These are phyloP conservation scores for Physella acuta DNA, from an alignment of 1,140 invertebrate species.

Conservation along the genomic window DNA sequence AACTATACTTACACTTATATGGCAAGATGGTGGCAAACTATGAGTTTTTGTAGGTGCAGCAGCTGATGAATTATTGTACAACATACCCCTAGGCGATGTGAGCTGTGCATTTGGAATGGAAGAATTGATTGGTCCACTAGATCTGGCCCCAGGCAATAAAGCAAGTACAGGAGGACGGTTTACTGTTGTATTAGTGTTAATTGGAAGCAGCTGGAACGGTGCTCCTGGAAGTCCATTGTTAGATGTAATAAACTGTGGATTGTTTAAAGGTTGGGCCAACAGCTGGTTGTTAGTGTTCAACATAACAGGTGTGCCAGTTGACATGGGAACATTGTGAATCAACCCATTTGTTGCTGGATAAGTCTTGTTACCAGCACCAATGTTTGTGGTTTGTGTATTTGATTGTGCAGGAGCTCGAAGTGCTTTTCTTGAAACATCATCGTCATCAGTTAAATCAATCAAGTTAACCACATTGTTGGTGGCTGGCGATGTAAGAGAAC, in stretches of 20 bases:
- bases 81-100: no score
- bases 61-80: neutral
- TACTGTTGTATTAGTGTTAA: neutral
- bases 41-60: neutral
- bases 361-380: no score
- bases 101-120: no score
- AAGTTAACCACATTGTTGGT: constrained; percentile 3
- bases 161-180: neutral
- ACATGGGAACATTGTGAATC: neutral
- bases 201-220: neutral
- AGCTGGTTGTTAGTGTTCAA: neutral
- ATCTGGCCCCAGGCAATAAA: neutral
- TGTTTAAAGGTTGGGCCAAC: no score
- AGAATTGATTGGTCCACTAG: neutral
- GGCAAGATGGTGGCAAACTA: constrained; percentile 14
- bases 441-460: constrained; percentile 28
- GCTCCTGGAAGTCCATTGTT: neutral
- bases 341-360: no score
- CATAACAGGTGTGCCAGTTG: neutral
- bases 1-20: constrained; percentile 14
- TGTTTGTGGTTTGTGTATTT: no score
- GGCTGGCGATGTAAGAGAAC: neutral
- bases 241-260: no score
- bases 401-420: no score
- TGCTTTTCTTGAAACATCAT: constrained; percentile 14